Percentiles rank a stretch among this genome's conserved stretches.
Conservation (phyloP, 1,140 invertebrate genomes). For the Diprion similis region DNA sequence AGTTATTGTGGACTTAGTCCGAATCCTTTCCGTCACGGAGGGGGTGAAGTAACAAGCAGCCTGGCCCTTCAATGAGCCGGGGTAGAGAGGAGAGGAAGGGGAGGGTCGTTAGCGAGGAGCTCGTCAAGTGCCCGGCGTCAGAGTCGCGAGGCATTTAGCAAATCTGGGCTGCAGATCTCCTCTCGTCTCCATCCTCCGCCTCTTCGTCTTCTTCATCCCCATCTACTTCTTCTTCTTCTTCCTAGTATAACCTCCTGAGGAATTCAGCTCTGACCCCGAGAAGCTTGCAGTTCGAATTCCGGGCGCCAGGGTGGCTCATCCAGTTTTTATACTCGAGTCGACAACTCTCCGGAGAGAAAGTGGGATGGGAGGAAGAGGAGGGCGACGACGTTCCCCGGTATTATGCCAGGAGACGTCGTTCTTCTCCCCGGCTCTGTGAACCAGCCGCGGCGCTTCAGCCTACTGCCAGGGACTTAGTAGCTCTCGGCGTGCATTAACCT, state of each 20-base stretch:
- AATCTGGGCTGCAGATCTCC: not conserved
- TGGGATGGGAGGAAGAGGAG: not conserved
- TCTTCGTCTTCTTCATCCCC: conserved; percentile 13
- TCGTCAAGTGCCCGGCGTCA: not conserved
- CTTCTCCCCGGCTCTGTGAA: not conserved
- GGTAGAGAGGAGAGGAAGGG: no score
- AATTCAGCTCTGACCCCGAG: conserved; percentile 15
- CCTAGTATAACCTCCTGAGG: conserved; percentile 17
- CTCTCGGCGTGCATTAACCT: conserved; percentile 51
- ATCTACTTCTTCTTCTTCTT: conserved; percentile 12
- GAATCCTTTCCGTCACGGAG: no score
- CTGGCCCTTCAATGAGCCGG: no score
- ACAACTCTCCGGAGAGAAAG: conserved; percentile 33
- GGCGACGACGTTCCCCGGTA: conserved; percentile 12
- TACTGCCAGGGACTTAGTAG: conserved; percentile 21
- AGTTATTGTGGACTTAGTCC: no score
- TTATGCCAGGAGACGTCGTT: not conserved
- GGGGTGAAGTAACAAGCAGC: no score
- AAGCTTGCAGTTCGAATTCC: conserved; percentile 34
- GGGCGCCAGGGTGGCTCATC: conserved; percentile 28
- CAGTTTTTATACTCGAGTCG: conserved; percentile 31
- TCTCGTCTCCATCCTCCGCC: not conserved
- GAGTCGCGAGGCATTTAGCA: not conserved
- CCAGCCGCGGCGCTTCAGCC: not conserved
- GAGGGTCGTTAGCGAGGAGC: not conserved